These are phyloP conservation scores for Cotesia chilonis DNA, from an alignment of 1,140 invertebrate species.

Conservation along the genomic window DNA sequence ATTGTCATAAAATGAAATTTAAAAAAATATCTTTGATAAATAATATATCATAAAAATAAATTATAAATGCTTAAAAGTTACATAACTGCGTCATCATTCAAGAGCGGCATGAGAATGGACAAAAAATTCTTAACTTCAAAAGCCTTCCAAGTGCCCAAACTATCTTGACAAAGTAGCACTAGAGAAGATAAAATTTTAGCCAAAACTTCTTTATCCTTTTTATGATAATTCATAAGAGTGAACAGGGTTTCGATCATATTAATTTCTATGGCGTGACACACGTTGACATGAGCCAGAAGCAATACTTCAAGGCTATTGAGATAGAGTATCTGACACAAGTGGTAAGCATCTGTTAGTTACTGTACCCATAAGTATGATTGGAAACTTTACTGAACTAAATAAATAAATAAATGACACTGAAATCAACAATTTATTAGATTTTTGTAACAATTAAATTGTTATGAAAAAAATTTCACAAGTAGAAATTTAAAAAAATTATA, in stretches of 20 bases:
- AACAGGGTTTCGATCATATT: conserved; percentile 43
- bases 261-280: conserved; percentile 37
- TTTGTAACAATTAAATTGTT: too few species aligned
- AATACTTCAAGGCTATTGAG: conserved; percentile 42
- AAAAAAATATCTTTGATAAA: too few species aligned
- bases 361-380: too few species aligned
- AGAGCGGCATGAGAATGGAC: conserved; percentile 36
- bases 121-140: conserved; percentile 40
- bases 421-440: too few species aligned
- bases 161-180: conserved; percentile 43
- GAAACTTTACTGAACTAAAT: too few species aligned
- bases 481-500: too few species aligned
- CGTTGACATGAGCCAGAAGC: conserved; percentile 40
- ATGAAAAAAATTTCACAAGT: background rate
- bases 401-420: too few species aligned
- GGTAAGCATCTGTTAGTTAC: background rate
- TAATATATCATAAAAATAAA: background rate
- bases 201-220: conserved; percentile 44
- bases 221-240: conserved; percentile 34
- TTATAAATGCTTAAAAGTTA: background rate
- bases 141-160: conserved; percentile 40
- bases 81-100: conserved; percentile 42
- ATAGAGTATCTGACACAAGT: conserved; percentile 40
- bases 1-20: too few species aligned
- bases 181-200: conserved; percentile 42